These are phyloP conservation scores for Melanotaenia boesemani DNA, from an alignment of 2,797 vertebrate genomes.

Conservation along the genomic window DNA sequence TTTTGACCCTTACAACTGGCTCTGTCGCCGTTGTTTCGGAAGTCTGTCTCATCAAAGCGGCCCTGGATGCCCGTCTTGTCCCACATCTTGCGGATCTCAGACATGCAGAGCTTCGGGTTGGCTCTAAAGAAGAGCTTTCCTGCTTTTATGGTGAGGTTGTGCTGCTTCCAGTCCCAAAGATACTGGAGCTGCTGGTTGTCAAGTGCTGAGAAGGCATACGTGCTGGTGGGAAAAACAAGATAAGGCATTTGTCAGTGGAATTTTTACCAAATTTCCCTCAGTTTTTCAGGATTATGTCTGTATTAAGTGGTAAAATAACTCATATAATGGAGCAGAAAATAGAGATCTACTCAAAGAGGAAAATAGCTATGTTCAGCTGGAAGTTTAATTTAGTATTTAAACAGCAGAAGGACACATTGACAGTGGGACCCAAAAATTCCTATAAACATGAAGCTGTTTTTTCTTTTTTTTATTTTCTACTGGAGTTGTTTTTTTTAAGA, in stretches of 20 bases:
- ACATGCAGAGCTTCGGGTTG: slow-evolving; percentile 95
- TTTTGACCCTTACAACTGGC: slow-evolving; percentile 91
- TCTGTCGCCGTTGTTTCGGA: slow-evolving; percentile 93
- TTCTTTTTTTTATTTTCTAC: slow-evolving; percentile 10
- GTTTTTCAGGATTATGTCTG: neutral
- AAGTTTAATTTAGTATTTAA: slow-evolving; percentile 26
- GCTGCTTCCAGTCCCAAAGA: slow-evolving; percentile 98
- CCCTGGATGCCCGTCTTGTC: slow-evolving; percentile 89
- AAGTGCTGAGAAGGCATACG: slow-evolving; percentile 93
- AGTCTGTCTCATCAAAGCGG: slow-evolving; percentile 89
- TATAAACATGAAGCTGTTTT: slow-evolving; percentile 22
- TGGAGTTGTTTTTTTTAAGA: slow-evolving; percentile 38
- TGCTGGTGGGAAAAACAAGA: slow-evolving; percentile 73
- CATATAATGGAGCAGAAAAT: slow-evolving; percentile 12
- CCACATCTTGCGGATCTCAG: slow-evolving; percentile 97
- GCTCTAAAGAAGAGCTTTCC: slow-evolving; percentile 94
- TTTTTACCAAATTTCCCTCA: neutral
- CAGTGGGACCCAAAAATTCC: slow-evolving; percentile 25
- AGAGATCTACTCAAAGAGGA: too few species aligned
- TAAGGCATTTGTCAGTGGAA: neutral
- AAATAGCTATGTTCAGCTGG: slow-evolving; percentile 11
- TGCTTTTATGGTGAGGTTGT: slow-evolving; percentile 92
- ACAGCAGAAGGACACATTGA: slow-evolving; percentile 24
- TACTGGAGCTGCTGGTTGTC: slow-evolving; percentile 98
- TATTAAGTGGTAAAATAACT: slow-evolving; percentile 6